Conservation (phyloP, 2,113 vertebrate species). For the Oceanites oceanicus region DNA sequence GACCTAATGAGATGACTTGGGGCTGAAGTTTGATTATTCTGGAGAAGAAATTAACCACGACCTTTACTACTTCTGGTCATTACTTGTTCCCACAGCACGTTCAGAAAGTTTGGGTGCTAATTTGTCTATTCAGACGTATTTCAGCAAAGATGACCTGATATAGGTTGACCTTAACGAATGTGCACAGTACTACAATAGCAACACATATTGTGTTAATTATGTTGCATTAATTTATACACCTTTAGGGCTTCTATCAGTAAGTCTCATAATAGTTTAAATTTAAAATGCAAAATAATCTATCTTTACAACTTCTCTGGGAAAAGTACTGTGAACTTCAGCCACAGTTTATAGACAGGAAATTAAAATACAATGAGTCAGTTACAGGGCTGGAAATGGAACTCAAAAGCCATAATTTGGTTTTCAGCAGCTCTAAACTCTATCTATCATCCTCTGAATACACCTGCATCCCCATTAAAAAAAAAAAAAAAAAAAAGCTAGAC, state of each 20-base stretch:
- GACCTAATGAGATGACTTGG: neutral
- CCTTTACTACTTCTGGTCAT: neutral
- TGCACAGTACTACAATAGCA: neutral
- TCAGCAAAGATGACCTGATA: neutral
- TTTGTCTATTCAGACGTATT: neutral
- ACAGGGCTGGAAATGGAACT: slow-evolving; percentile 5
- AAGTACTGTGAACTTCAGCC: neutral
- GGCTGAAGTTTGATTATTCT: neutral
- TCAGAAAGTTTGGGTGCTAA: neutral
- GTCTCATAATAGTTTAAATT: neutral
- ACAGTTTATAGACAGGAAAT: slow-evolving; percentile 45
- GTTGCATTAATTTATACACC: neutral
- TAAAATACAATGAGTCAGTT: slow-evolving; percentile 36
- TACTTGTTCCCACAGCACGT: neutral
- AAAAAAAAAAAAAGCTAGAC: neutral
- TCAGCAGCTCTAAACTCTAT: neutral
- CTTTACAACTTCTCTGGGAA: neutral
- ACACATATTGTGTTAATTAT: neutral
- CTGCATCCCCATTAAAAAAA: neutral
- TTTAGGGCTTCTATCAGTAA: neutral
- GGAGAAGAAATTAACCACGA: neutral
- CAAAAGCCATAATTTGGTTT: slow-evolving; percentile 14
- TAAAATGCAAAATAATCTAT: slow-evolving; percentile 6
- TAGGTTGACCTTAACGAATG: neutral
- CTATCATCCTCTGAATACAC: neutral